These are phyloP conservation scores for Pilophorus perplexus DNA, from an alignment of 2,888 invertebrate species.

Conservation along the genomic window DNA sequence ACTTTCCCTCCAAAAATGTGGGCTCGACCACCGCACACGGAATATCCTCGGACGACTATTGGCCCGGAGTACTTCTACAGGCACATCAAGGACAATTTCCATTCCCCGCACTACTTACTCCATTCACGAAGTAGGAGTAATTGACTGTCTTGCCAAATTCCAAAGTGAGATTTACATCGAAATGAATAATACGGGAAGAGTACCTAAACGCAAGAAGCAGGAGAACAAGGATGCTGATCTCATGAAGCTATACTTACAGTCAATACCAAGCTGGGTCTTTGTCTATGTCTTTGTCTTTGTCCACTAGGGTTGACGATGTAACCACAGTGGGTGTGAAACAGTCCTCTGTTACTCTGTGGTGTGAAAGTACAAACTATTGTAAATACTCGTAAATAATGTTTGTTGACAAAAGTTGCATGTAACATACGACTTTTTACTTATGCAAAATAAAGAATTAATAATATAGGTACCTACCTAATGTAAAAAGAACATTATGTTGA, in stretches of 20 bases:
- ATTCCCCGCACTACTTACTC: too few species aligned
- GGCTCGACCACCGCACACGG: background rate
- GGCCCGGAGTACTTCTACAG: conserved; percentile 7
- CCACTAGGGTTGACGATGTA: background rate
- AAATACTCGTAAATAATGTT: conserved; percentile 9
- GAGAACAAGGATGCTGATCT: conserved; percentile 7
- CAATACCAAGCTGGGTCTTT: conserved; percentile 13
- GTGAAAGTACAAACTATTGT: conserved; percentile 4
- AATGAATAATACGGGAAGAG: background rate
- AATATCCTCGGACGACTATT: conserved; percentile 13
- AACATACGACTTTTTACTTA: conserved; percentile 1
- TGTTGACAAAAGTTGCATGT: background rate
- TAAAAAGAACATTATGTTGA: background rate
- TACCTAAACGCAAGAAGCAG: conserved; percentile 8
- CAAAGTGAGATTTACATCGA: background rate
- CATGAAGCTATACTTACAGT: background rate
- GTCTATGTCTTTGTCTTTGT: too few species aligned
- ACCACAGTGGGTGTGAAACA: conserved; percentile 7
- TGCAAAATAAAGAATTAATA: background rate
- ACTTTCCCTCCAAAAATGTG: conserved; percentile 16
- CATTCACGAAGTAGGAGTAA: background rate
- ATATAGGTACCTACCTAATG: too few species aligned
- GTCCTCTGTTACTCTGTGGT: too few species aligned
- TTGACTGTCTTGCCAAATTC: too few species aligned
- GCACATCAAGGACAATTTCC: conserved; percentile 16